phyloP scores from a whole-genome alignment of 2,797 vertebrate species.

The Mormyrops attenuatus region DNA sequence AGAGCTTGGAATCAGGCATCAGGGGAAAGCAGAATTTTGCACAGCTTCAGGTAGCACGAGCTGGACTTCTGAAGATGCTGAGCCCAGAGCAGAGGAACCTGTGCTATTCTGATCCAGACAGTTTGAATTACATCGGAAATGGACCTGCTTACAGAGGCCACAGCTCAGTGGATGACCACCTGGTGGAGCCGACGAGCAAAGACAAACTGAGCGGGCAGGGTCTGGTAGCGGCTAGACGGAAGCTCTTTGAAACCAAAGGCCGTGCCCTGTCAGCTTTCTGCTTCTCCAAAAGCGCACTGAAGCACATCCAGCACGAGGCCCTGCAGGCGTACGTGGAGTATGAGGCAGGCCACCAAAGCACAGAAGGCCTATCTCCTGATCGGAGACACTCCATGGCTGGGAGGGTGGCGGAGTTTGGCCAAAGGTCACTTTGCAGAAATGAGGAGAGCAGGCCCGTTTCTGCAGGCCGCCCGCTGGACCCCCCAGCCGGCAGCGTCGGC shows the following conservation, averaged over 20 bases:
- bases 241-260: constrained; percentile 59
- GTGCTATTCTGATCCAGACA: constrained; percentile 84
- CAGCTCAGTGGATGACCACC: constrained; percentile 54
- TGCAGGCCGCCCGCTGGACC: constrained; percentile 59
- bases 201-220: constrained; percentile 57
- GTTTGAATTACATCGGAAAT: constrained; percentile 65
- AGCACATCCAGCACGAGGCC: constrained; percentile 77
- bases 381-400: constrained; percentile 57
- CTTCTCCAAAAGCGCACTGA: constrained; percentile 66
- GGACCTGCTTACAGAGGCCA: constrained; percentile 45
- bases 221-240: constrained; percentile 51
- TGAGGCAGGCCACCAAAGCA: constrained; percentile 67
- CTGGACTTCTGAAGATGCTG: constrained; percentile 58
- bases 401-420: constrained; percentile 54
- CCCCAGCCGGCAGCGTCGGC: constrained; percentile 55
- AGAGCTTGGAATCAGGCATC: constrained; percentile 38
- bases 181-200: constrained; percentile 37
- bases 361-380: constrained; percentile 47
- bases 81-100: constrained; percentile 72
- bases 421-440: constrained; percentile 42
- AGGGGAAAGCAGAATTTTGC: constrained; percentile 43
- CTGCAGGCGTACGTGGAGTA: constrained; percentile 77
- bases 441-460: constrained; percentile 56
- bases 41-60: constrained; percentile 58
- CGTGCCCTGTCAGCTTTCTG: constrained; percentile 58